Evolutionary conservation across 2,888 invertebrate genomes (phyloP), one percentile per base, ranked within the genome.

Genomic region (Belgica antarctica): DNA sequence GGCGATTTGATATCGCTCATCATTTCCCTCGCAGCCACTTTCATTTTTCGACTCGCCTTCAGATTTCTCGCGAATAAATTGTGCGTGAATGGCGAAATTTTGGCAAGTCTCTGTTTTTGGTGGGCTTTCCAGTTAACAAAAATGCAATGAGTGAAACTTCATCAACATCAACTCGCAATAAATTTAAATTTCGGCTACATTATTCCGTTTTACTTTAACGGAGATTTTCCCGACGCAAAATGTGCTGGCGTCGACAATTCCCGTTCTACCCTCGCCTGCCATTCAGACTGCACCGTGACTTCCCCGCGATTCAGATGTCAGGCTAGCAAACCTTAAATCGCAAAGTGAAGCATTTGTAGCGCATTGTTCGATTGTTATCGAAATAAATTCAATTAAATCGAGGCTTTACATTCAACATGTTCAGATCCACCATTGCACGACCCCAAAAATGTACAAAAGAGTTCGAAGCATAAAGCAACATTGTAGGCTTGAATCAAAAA

Each of bases 121-220:
- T 59, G 59, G 59, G 27, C 3, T 59, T 59, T 59, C 27, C 2
- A 59, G 25, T 57, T 2, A 17, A 52, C 5, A 66, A 41, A 66
- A 66, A 66, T 66, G 66, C 66, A 66, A 47, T 22, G 57, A 47
- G 68, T 47, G 68, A 68, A 68, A 68, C 57, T 57, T 68, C 68
- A 68, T 68, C 68, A 68, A 34, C 68, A 68, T 68, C 31, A 34
- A 12, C 31, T 28, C 17, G 47, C 46, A 27, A 65, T 65, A 25
- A 65, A 46, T 36, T 25, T n/a, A n/a, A n/a, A n/a, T n/a, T 17
- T 17, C 12, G 41, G 34, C 7, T 5, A 47, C 10, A 15, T 59
- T 59, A n/a, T n/a, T n/a, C n/a, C n/a, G n/a, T n/a, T 59, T 59
- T 22, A 17, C 52, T 10, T 5, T 52, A 22, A 65, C 41, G 46